These are phyloP conservation scores for Deilephila porcellus DNA, from an alignment of 2,888 invertebrate species.

Conservation along the genomic window DNA sequence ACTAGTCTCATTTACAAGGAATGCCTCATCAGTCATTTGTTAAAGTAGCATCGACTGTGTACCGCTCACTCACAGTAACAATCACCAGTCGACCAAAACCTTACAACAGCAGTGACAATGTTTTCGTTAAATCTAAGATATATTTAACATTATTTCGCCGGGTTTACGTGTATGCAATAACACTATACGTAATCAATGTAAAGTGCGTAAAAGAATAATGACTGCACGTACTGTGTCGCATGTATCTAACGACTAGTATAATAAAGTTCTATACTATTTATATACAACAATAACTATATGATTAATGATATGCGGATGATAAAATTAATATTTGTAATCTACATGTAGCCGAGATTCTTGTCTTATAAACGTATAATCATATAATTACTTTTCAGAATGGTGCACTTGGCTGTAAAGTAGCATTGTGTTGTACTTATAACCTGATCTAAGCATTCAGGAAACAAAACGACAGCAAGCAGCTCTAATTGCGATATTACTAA, in stretches of 20 bases:
- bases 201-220: slow-evolving; percentile 25
- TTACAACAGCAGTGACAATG: slow-evolving; percentile 7
- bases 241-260: slow-evolving; percentile 54
- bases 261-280: slow-evolving; percentile 57
- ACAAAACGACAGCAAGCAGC: slow-evolving; percentile 3
- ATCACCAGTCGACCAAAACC: not conserved
- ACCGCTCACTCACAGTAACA: not conserved
- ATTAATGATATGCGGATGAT: slow-evolving; percentile 59
- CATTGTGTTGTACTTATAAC: slow-evolving; percentile 19
- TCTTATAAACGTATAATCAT: slow-evolving; percentile 35
- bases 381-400: slow-evolving; percentile 28
- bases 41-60: not conserved
- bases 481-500: not conserved
- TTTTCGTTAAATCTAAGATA: not conserved
- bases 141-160: slow-evolving; percentile 13
- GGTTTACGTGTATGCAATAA: not conserved
- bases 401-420: slow-evolving; percentile 17
- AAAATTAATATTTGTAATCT: slow-evolving; percentile 44
- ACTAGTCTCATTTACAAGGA: not conserved
- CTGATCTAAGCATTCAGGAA: slow-evolving; percentile 1
- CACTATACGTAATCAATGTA: slow-evolving; percentile 8
- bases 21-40: not conserved
- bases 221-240: slow-evolving; percentile 42
- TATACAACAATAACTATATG: slow-evolving; percentile 61
- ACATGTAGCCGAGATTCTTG: slow-evolving; percentile 40